Base-by-base conservation (phyloP, 2,888 invertebrate genomes). In the Helleia helle region DNA sequence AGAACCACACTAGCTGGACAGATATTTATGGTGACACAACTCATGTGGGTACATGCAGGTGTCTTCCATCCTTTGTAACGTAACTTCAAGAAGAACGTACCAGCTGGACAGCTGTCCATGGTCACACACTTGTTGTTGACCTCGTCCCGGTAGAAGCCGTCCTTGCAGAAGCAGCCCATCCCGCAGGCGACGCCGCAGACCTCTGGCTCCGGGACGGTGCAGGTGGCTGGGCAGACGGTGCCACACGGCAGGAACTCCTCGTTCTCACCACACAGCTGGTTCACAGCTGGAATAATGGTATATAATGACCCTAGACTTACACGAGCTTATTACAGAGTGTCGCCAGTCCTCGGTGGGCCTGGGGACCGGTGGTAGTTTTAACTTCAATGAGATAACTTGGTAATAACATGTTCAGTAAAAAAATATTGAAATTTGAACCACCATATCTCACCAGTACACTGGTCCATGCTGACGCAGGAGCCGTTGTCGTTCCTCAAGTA, bases 91-190 rank as follows among this genome's bases (percentile, higher is more conserved):
- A 24, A n/a, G 6, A 1, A 13, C 71, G 66, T 46, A 81, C 81
- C 74, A 50, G 48, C 49, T 13, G 81, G 71, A 47, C 81, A 83
- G 4, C 76, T 58, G 9, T 79, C 76, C n/a, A 69, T 11, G 0
- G 66, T 65, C 2, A 83, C 71, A 44, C 83, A 84, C 24, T 62
- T 53, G 13, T 66, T 65, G n/a, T 38, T 72, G 9, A 37, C 44
- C 14, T 72, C 71, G 14, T 83, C 75, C 1, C 73, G 52, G 2
- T 81, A 70, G 41, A 55, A 77, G 0, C 76, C 77, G 4, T 67
- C 50, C 42, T 71, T 74, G 55, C 84, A 84, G 63, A 80, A 77
- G 55, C 84, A 84, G 0, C 84, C 84, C 61, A 71, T 67, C 38
- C 71, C 72, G 58, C 83, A 83, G 1, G 66, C 63, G 0, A 74